Conservation (phyloP, 1,140 invertebrate genomes). For the Cydia splendana region DNA sequence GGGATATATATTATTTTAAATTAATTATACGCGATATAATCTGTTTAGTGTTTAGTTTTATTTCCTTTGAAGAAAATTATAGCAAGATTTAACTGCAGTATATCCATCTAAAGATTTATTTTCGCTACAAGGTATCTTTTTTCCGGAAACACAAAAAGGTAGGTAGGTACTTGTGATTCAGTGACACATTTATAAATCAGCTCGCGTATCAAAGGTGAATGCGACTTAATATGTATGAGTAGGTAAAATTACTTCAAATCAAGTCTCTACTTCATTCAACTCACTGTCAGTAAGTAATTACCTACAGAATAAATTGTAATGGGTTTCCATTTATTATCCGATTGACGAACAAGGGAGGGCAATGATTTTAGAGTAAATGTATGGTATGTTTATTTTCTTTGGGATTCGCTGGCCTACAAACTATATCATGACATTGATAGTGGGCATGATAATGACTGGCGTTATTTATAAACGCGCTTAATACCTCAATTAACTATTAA, state of each 20-base stretch:
- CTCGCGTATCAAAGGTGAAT: background rate
- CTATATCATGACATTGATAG: too few relatives aligned
- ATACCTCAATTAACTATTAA: too few relatives aligned
- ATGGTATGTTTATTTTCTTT: background rate
- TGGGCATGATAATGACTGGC: too few relatives aligned
- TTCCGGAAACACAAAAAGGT: background rate
- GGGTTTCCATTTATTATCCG: background rate
- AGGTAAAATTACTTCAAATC: background rate
- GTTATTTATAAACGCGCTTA: too few relatives aligned
- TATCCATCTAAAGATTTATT: background rate
- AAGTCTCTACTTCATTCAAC: background rate
- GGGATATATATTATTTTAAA: too few relatives aligned
- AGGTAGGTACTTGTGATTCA: background rate
- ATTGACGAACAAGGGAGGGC: background rate
- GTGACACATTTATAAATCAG: slow-evolving; percentile 3
- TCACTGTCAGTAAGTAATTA: background rate
- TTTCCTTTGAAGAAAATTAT: too few relatives aligned
- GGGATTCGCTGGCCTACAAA: too few relatives aligned
- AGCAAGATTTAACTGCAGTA: too few relatives aligned
- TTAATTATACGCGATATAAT: too few relatives aligned
- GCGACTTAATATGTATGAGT: slow-evolving; percentile 4
- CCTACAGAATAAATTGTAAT: background rate
- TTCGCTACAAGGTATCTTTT: background rate
- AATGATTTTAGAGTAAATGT: background rate
- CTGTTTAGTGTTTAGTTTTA: too few relatives aligned